These are phyloP conservation scores for Drosophila basisetae DNA, from an alignment of 2,888 invertebrate genomes.

Conservation along the genomic window DNA sequence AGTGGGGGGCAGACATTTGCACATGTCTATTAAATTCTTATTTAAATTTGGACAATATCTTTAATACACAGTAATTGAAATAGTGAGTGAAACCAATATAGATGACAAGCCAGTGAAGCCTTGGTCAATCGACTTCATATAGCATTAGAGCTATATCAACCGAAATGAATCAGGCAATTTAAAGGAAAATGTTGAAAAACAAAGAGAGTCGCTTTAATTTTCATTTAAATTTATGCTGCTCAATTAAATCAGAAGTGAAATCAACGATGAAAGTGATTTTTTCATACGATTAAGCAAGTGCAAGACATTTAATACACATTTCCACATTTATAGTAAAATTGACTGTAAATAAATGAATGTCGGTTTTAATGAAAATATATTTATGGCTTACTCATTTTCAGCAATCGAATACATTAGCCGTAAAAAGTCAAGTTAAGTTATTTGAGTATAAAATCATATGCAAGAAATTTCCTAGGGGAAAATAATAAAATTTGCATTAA, in stretches of 20 bases:
- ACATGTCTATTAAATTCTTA: background rate
- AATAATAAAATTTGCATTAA: slow-evolving; percentile 12
- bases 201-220: background rate
- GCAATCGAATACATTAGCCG: background rate
- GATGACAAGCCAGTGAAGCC: background rate
- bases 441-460: slow-evolving; percentile 7
- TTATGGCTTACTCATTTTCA: background rate
- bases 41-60: background rate
- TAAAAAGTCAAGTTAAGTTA: background rate
- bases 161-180: background rate
- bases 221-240: background rate
- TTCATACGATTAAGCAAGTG: background rate
- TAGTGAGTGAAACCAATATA: background rate
- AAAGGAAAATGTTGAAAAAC: background rate
- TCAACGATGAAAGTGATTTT: background rate
- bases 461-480: background rate
- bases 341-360: background rate
- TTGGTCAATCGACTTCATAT: background rate
- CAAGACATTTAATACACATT: background rate
- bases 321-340: background rate
- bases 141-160: background rate
- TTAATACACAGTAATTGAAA: background rate
- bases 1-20: background rate
- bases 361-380: background rate
- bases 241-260: background rate